Evolutionary conservation across 2,888 invertebrate species (phyloP).

Genomic region (Pecten maximus): DNA sequence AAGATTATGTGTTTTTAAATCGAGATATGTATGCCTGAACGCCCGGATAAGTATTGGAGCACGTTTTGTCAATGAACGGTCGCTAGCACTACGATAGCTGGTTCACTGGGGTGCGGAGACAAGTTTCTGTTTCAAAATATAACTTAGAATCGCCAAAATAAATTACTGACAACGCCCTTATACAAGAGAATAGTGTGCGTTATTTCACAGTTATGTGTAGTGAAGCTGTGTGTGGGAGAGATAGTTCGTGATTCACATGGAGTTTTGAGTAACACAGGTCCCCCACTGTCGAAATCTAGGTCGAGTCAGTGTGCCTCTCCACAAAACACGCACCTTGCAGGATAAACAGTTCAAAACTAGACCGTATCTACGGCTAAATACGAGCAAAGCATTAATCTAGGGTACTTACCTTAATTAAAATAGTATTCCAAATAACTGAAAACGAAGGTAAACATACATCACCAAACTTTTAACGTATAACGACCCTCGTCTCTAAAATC

Average conservation of each 20-base stretch:
- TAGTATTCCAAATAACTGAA: conserved; percentile 15
- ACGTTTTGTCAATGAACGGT: conserved; percentile 33
- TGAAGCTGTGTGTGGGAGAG: conserved; percentile 17
- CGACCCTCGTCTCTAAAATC: conserved; percentile 28
- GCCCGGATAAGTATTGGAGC: background rate
- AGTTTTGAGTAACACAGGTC: background rate
- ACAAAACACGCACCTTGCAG: conserved; percentile 22
- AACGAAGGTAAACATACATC: background rate
- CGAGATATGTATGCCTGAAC: background rate
- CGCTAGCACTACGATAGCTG: background rate
- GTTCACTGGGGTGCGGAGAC: background rate
- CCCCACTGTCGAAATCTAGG: conserved; percentile 34
- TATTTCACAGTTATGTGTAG: background rate
- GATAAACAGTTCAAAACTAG: background rate
- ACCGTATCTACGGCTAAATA: background rate
- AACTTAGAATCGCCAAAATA: background rate
- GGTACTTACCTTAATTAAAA: conserved; percentile 11
- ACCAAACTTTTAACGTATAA: conserved; percentile 5
- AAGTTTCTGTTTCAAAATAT: background rate
- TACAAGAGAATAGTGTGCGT: background rate
- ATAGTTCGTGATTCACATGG: conserved; percentile 5
- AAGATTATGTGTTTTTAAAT: background rate
- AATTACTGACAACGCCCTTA: conserved; percentile 20
- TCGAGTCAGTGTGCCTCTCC: background rate
- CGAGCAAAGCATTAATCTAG: background rate